Evolutionary conservation across 1,140 invertebrate genomes (phyloP).

Genomic region (Pseudomyrmex sp.): DNA sequence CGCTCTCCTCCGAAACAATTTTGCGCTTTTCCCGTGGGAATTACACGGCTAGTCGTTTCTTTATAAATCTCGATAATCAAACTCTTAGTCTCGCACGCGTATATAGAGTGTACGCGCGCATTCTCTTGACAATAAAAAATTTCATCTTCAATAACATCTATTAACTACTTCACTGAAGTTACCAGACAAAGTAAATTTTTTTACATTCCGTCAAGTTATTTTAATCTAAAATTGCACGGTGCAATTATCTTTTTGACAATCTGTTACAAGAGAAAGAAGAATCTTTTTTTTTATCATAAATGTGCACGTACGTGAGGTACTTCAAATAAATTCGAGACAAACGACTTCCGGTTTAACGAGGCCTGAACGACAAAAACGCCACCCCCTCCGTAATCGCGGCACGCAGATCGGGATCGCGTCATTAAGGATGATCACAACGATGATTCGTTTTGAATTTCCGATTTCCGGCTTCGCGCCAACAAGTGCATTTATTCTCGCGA

Average conservation of each 20-base stretch:
- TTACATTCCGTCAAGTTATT: no score
- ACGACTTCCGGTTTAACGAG: conserved; percentile 37
- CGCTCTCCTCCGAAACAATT: conserved; percentile 64
- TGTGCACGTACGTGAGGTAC: no score
- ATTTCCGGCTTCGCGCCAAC: conserved; percentile 56
- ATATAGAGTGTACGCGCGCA: neutral
- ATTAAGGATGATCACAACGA: conserved; percentile 35
- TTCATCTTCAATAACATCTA: no score
- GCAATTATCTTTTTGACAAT: no score
- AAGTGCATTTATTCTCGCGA: neutral
- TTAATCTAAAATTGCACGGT: no score
- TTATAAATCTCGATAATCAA: neutral
- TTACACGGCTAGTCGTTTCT: conserved; percentile 3
- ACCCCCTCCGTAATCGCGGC: conserved; percentile 20
- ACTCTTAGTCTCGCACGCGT: neutral
- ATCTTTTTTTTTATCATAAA: no score
- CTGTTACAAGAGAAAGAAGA: neutral
- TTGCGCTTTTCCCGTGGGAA: conserved; percentile 32
- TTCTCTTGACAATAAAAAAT: no score
- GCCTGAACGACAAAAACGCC: conserved; percentile 17
- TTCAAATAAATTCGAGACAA: neutral
- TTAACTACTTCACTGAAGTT: no score
- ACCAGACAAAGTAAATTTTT: no score
- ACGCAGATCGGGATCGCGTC: conserved; percentile 12
- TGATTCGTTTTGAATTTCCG: conserved; percentile 79